Evolutionary conservation across 2,888 invertebrate species (phyloP).

Genomic region (Apoda limacodes): DNA sequence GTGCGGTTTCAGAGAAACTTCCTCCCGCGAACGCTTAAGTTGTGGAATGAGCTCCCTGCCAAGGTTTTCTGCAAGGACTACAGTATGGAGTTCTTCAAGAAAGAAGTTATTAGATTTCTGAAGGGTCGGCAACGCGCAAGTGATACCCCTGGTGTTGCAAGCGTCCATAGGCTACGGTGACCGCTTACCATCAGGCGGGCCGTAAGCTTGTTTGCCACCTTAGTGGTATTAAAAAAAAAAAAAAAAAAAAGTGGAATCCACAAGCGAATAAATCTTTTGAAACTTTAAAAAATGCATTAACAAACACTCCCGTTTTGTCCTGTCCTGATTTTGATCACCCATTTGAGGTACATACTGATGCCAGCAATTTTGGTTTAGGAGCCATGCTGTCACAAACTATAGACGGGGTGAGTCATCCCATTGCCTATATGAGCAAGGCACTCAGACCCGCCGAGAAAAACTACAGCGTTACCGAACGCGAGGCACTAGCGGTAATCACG

Average conservation of each 20-base stretch:
- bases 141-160: too few relatives aligned
- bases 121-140: too few relatives aligned
- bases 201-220: too few relatives aligned
- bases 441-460: conserved; percentile 11
- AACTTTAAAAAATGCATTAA: conserved; percentile 14
- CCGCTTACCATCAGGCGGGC: too few relatives aligned
- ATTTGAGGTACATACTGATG: conserved; percentile 17
- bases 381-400: conserved; percentile 13
- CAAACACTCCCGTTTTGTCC: conserved; percentile 15
- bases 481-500: conserved; percentile 12
- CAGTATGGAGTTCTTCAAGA: too few relatives aligned
- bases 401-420: conserved; percentile 9
- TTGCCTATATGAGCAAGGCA: conserved; percentile 13
- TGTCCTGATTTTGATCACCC: conserved; percentile 13
- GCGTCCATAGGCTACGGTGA: too few relatives aligned
- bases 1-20: too few relatives aligned
- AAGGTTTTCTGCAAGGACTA: conserved; percentile 15
- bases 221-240: too few relatives aligned
- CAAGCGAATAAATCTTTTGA: conserved; percentile 14
- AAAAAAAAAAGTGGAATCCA: conserved; percentile 10
- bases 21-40: too few relatives aligned
- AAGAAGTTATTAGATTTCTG: too few relatives aligned
- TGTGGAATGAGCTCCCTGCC: too few relatives aligned
- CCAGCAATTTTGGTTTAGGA: conserved; percentile 13
- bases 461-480: conserved; percentile 15